phyloP scores from a whole-genome alignment of 2,113 vertebrate species.

The Ctenodactylus gundi region DNA sequence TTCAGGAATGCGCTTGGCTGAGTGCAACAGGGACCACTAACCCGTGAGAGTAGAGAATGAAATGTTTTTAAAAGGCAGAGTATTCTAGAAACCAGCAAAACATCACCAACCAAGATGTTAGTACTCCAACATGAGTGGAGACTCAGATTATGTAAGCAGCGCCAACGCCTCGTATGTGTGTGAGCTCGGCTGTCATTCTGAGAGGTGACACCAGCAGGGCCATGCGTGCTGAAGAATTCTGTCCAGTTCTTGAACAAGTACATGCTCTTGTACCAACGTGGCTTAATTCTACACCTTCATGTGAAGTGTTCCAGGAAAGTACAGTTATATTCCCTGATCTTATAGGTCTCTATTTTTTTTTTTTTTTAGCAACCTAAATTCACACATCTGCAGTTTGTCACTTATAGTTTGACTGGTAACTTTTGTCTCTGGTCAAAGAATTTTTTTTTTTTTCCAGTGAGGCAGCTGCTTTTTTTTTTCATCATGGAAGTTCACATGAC shows the following conservation, averaged over 20 bases:
- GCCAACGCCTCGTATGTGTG: neutral
- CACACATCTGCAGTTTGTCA: neutral
- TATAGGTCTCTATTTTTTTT: neutral
- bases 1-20: constrained; percentile 39
- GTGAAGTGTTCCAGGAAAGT: neutral
- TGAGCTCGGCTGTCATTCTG: neutral
- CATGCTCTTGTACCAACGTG: neutral
- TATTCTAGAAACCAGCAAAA: constrained; percentile 5
- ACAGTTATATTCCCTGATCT: neutral
- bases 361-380: neutral
- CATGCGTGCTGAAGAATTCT: neutral
- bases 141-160: neutral
- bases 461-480: neutral
- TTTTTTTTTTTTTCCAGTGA: neutral
- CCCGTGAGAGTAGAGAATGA: neutral
- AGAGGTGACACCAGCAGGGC: neutral
- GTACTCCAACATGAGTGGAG: neutral
- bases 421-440: neutral
- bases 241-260: neutral
- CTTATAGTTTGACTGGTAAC: neutral
- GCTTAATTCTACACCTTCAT: neutral
- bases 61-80: neutral
- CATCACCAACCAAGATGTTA: neutral
- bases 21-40: constrained; percentile 22
- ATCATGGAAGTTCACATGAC: neutral